Evolutionary conservation across 2,888 invertebrate species (phyloP).

Genomic region (Schizotus pectinicornis): DNA sequence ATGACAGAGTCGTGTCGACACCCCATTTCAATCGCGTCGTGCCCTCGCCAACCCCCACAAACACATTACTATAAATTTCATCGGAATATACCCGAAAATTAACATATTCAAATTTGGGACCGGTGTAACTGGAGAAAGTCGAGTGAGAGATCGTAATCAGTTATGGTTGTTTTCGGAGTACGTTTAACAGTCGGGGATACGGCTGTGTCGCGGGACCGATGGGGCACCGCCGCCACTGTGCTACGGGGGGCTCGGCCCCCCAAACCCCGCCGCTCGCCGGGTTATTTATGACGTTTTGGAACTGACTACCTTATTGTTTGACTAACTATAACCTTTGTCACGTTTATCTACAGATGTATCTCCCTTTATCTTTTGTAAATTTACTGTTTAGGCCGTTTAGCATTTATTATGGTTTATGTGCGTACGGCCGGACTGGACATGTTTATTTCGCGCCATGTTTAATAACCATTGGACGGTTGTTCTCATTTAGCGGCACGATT

Average conservation of each 20-base stretch:
- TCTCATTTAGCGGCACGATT: not conserved
- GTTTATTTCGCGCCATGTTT: conserved; percentile 37
- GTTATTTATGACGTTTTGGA: conserved; percentile 57
- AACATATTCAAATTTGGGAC: conserved; percentile 52
- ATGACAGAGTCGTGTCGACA: conserved; percentile 56
- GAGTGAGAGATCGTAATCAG: conserved; percentile 50
- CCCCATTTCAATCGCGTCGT: conserved; percentile 53
- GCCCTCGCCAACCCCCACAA: conserved; percentile 51
- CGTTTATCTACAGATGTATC: conserved; percentile 58
- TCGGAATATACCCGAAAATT: conserved; percentile 46
- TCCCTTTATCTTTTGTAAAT: conserved; percentile 58
- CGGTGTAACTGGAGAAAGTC: conserved; percentile 49
- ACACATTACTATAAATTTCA: conserved; percentile 53
- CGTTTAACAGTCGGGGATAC: conserved; percentile 31
- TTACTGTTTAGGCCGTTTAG: conserved; percentile 57
- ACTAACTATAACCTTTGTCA: conserved; percentile 59
- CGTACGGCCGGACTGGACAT: conserved; percentile 33
- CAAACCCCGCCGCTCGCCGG: conserved; percentile 52
- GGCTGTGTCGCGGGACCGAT: conserved; percentile 42
- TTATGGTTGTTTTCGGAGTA: conserved; percentile 50
- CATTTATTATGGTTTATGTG: conserved; percentile 48
- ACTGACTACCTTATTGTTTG: conserved; percentile 59
- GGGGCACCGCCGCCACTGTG: conserved; percentile 39
- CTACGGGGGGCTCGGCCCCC: conserved; percentile 47
- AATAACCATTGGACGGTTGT: not conserved